Evolutionary conservation across 2,113 vertebrate species (phyloP).

Genomic region (Panurus biarmicus): DNA sequence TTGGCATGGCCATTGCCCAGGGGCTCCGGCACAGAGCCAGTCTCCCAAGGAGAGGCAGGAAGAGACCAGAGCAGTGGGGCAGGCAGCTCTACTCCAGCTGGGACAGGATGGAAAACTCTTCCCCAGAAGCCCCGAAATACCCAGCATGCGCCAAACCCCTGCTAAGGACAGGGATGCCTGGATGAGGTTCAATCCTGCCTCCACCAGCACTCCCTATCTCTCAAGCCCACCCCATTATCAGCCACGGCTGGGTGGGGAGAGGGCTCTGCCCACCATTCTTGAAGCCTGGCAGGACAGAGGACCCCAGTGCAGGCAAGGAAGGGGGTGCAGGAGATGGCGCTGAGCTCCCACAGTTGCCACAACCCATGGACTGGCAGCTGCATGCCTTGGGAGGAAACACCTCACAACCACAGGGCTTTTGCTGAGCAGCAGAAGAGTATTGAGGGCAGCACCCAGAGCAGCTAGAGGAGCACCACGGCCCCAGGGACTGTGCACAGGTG

Average conservation of each 20-base stretch:
- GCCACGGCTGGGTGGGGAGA: not conserved
- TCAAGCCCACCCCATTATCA: not conserved
- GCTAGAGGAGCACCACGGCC: fast-evolving
- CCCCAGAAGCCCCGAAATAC: not conserved
- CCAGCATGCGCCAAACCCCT: not conserved
- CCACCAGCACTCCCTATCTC: not conserved
- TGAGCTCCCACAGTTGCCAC: not conserved
- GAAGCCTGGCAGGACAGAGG: not conserved
- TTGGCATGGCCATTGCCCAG: fast-evolving
- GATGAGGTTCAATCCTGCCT: not conserved
- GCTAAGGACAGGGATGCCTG: not conserved
- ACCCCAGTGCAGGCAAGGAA: fast-evolving
- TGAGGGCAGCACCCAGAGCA: not conserved
- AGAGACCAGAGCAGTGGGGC: not conserved
- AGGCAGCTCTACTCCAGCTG: not conserved
- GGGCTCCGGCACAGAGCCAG: not conserved
- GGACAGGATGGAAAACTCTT: not conserved
- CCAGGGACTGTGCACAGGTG: fast-evolving
- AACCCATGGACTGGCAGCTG: fast-evolving
- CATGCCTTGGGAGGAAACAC: fast-evolving
- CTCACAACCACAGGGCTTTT: fast-evolving
- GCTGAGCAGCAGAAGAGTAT: not conserved
- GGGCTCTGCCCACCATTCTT: not conserved
- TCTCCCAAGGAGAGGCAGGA: not conserved
- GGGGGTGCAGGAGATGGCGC: fast-evolving